Conservation (phyloP, 2,797 vertebrate species). For the Gymnothorax javanicus region DNA sequence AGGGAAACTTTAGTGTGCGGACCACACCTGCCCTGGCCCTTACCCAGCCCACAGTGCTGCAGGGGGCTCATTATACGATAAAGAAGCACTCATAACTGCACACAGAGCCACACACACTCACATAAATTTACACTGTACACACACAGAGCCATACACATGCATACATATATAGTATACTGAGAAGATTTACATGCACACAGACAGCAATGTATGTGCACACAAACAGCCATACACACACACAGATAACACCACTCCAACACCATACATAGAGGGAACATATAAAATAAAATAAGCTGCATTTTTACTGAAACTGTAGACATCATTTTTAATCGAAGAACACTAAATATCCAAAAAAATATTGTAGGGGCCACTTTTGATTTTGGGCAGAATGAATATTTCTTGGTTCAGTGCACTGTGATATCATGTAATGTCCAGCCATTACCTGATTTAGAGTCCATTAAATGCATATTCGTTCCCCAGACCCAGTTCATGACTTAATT, state of each 20-base stretch:
- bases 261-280: not conserved
- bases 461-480: no score
- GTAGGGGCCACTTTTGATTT: no score
- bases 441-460: no score
- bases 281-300: not conserved
- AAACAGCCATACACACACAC: no score
- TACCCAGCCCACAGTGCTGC: not conserved
- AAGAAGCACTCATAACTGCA: slow-evolving; percentile 20
- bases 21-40: slow-evolving; percentile 45
- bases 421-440: no score
- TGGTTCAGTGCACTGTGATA: no score
- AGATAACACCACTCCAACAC: not conserved
- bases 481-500: no score
- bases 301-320: not conserved
- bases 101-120: not conserved
- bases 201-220: no score
- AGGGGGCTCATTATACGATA: slow-evolving; percentile 24
- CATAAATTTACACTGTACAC: not conserved
- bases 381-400: no score
- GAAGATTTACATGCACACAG: no score
- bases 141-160: not conserved
- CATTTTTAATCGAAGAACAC: not conserved
- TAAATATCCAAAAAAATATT: no score
- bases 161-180: not conserved
- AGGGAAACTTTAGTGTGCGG: slow-evolving; percentile 58